A percentile compares a stretch with the other conserved stretches of the same genome.
Conservation (phyloP, 2,888 invertebrate species). For the Homarus gammarus region DNA sequence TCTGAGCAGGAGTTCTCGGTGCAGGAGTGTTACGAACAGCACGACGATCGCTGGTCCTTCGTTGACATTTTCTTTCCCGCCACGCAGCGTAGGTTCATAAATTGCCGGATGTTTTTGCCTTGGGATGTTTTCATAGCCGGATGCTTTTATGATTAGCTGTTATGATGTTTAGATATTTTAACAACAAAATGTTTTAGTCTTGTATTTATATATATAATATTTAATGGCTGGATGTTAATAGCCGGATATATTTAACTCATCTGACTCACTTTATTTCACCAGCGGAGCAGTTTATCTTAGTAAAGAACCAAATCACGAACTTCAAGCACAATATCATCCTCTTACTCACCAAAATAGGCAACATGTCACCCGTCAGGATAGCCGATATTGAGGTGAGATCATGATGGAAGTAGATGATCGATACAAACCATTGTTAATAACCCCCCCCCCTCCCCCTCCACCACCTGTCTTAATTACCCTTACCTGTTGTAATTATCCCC, state of each 20-base stretch:
- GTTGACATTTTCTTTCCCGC: conserved; percentile 47
- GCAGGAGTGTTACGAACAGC: conserved; percentile 41
- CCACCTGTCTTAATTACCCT: not conserved
- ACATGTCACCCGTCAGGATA: conserved; percentile 59
- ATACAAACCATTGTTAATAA: no score
- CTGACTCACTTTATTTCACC: not conserved
- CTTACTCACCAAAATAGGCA: not conserved
- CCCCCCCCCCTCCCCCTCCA: not conserved
- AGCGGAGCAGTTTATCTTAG: conserved; percentile 33
- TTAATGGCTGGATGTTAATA: no score
- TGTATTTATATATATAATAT: no score
- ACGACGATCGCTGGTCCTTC: conserved; percentile 36
- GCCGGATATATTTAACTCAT: no score
- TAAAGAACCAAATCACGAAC: not conserved
- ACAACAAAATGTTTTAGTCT: no score
- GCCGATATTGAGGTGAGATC: conserved; percentile 64
- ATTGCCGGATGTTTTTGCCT: no score
- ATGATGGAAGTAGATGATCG: no score
- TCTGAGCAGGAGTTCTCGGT: conserved; percentile 48
- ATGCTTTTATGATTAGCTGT: no score
- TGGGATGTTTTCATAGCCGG: no score
- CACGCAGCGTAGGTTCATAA: not conserved
- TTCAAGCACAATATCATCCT: conserved; percentile 31
- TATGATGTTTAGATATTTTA: no score
- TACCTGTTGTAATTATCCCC: no score